Conservation (phyloP, 2,113 vertebrate genomes). For the Tupaia tana region DNA sequence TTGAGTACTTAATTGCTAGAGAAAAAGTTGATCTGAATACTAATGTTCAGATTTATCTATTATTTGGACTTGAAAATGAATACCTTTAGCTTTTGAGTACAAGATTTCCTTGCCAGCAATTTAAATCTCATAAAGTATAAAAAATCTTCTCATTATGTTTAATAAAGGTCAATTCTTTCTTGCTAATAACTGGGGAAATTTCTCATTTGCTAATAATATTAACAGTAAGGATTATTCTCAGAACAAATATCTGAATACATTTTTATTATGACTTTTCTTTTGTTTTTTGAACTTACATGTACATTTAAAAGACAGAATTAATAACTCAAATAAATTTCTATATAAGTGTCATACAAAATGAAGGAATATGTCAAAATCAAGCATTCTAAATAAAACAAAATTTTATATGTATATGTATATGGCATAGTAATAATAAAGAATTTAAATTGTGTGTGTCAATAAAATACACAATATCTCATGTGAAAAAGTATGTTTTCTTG, state of each 20-base stretch:
- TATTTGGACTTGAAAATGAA: conserved; percentile 55
- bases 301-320: background rate
- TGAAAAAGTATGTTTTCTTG: background rate
- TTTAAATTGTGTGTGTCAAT: background rate
- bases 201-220: conserved; percentile 10
- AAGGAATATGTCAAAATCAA: background rate
- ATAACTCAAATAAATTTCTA: background rate
- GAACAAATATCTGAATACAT: conserved; percentile 45
- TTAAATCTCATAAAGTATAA: conserved; percentile 53
- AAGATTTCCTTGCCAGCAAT: conserved; percentile 39
- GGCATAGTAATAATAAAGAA: too few relatives aligned
- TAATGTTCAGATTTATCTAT: conserved; percentile 48
- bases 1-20: conserved; percentile 7
- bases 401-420: background rate
- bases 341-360: background rate
- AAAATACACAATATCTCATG: background rate
- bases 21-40: conserved; percentile 54
- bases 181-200: conserved; percentile 65
- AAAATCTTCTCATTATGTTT: conserved; percentile 54
- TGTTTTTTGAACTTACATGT: background rate
- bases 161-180: conserved; percentile 65
- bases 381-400: background rate
- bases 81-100: conserved; percentile 15
- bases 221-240: background rate
- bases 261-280: background rate